Evolutionary conservation across 2,888 invertebrate species (phyloP), one percentile per base, ranked within the genome.

Genomic region (Drosophila fulvimacula): DNA sequence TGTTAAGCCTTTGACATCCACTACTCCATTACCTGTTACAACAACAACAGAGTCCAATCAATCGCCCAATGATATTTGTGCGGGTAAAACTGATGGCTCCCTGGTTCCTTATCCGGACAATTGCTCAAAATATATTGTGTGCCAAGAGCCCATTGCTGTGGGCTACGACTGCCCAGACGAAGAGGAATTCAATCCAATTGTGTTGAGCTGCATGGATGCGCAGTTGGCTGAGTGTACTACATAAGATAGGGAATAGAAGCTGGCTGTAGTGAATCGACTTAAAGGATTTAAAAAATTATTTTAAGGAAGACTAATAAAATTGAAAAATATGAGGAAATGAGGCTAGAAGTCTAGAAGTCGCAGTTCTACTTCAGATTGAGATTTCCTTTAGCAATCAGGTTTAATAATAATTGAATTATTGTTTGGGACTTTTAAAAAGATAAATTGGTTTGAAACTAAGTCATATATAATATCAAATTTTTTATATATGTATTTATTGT

Each of bases 81-180:
- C 10, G 3, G 63, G 48, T 6, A 64, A 68, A 17, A 9, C 21
- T 0, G 66, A 62, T 0, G 60, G 57, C 15, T 57, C 76, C 0
- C 4, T 48, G 7, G 53, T 82, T 7, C 63, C 73, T 0, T 78
- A 81, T 39, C 76, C 79, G 0, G 4, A 51, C 5, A 71, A 87
- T 36, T 90, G 90, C 46, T 75, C 68, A 0, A 89, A 88, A 72
- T 89, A 73, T 52, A 86, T 90, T 39, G 56, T 65, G 0, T 90
- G 90, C 34, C 42, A 69, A 5, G 53, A 72, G 4, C 87, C 88
- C 27, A 92, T 91, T 32, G 80, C 80, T 38, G 91, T 90, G 72
- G 93, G 93, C 55, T 94, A 94, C 60, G 94, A 94, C 15, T 94
- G 94, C 44, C 93, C 93, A 21, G 93, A 93, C 0, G 93, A 93